Evolutionary conservation across 2,888 invertebrate genomes (phyloP).

Genomic region (Ametastegia equiseti): DNA sequence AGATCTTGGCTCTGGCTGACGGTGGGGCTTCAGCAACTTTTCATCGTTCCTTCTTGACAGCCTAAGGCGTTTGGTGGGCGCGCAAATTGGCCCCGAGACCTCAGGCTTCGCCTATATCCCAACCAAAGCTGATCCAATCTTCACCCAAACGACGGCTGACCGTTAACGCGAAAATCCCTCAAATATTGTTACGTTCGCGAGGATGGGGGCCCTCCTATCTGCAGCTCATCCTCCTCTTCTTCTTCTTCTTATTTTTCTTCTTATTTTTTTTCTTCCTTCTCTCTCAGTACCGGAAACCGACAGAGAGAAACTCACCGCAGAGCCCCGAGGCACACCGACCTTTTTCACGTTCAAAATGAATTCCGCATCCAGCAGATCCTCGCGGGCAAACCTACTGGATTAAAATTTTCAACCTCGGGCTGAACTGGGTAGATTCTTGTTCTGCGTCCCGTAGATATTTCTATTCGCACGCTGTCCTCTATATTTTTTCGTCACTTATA

Average conservation of each 20-base stretch:
- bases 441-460: not conserved
- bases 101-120: constrained; percentile 45
- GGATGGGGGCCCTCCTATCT: not conserved
- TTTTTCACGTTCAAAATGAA: constrained; percentile 29
- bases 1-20: constrained; percentile 35
- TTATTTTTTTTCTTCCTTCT: not conserved
- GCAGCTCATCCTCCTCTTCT: not conserved
- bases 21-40: constrained; percentile 50
- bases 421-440: not conserved
- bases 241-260: not conserved
- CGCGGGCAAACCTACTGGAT: not conserved
- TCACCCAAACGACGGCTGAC: constrained; percentile 74
- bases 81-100: constrained; percentile 58
- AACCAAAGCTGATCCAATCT: constrained; percentile 70
- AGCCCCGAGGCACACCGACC: constrained; percentile 16
- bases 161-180: constrained; percentile 72
- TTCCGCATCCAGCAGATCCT: constrained; percentile 6
- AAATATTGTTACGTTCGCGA: constrained; percentile 61
- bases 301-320: constrained; percentile 17
- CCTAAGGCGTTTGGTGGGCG: constrained; percentile 54
- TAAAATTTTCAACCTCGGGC: constrained; percentile 1
- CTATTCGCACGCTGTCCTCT: not conserved
- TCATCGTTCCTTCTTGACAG: constrained; percentile 59
- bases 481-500: not conserved
- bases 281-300: constrained; percentile 2